Evolutionary conservation across 2,888 invertebrate species (phyloP), one percentile per base, ranked within the genome.

Genomic region (Labia minor): DNA sequence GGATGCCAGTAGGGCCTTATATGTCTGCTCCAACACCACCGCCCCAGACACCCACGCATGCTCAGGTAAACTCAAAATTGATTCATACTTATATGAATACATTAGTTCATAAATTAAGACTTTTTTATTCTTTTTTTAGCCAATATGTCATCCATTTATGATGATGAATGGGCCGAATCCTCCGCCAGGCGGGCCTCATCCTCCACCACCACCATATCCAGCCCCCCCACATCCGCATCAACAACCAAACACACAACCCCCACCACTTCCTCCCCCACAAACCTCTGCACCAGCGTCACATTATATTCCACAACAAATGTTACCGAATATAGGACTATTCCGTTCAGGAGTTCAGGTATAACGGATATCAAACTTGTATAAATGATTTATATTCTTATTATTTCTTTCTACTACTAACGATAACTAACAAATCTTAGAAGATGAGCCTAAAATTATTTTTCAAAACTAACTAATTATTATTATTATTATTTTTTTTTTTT

Each of bases 41-140:
- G n/a, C 70, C 70, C 18, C 70, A 70, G 66, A 70, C 70, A 16
- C 70, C 70, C 19, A 70, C 68, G 10, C 70, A 70, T 61, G 61
- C 66, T 11, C 70, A 70, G 70, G 70, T 68, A 64, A 20, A 19
- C 11, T 1, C n/a, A 61, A 21, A 16, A 37, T 10, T 49, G 14
- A 26, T 37, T 1, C 1, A 16, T 19, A 3, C 26, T 26, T 8
- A n/a, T n/a, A n/a, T n/a, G n/a, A n/a, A n/a, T n/a, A n/a, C n/a
- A n/a, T n/a, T n/a, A n/a, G n/a, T n/a, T n/a, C n/a, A n/a, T n/a
- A n/a, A n/a, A n/a, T n/a, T n/a, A n/a, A n/a, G n/a, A n/a, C n/a
- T n/a, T 26, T 26, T 26, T 3, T 26, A 26, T 26, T 18, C n/a
- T 62, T 67, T 11, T 62, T 65, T 19, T 64, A 70, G 70, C 18